Evolutionary conservation across 2,797 vertebrate genomes (phyloP).

Genomic region (Amblyraja radiata): DNA sequence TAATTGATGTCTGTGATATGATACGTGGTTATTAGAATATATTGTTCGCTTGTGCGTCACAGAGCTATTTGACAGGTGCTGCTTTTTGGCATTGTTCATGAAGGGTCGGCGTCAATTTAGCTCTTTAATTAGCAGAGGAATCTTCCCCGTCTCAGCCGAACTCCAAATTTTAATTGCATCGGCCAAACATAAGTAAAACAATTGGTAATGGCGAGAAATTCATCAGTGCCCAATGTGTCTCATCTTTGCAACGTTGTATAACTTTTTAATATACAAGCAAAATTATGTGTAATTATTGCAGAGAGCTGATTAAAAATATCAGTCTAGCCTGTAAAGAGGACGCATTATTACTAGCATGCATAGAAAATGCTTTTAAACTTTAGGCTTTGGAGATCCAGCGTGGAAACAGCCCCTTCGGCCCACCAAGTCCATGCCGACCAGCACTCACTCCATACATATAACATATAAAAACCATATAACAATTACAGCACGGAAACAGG

Average conservation of each 20-base stretch:
- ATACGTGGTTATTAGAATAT: background rate
- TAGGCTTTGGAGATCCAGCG: too few species aligned
- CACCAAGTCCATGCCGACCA: too few species aligned
- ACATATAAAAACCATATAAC: too few species aligned
- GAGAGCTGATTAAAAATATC: slow-evolving; percentile 13
- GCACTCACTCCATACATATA: too few species aligned
- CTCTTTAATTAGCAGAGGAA: background rate
- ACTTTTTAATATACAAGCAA: slow-evolving; percentile 14
- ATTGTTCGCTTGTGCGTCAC: background rate
- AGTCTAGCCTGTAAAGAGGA: background rate
- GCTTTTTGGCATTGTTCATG: background rate
- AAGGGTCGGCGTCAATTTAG: background rate
- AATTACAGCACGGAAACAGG: too few species aligned
- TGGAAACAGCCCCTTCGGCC: too few species aligned
- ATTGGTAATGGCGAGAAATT: background rate
- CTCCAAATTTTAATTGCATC: slow-evolving; percentile 20
- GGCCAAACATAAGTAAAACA: background rate
- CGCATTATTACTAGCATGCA: background rate
- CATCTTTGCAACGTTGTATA: background rate
- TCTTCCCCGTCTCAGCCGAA: background rate
- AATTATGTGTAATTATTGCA: background rate
- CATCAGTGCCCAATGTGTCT: background rate
- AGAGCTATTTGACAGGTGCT: background rate
- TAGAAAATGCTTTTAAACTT: too few species aligned
- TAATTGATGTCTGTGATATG: background rate